Conservation (phyloP, 1,140 invertebrate species). For the Chionoecetes opilio region DNA sequence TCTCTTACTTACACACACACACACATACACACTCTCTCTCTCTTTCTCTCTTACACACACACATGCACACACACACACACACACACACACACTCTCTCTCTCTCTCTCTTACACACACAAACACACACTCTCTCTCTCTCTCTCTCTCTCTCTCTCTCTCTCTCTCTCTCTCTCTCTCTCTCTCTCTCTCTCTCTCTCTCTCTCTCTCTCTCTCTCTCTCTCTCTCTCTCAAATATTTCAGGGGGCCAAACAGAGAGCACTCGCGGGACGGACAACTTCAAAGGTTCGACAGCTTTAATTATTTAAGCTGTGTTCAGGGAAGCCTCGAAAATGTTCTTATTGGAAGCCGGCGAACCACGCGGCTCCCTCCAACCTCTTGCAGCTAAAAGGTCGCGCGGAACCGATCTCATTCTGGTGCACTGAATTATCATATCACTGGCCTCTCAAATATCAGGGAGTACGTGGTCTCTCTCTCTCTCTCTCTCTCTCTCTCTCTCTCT, state of each 20-base stretch:
- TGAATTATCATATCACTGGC: too few species aligned
- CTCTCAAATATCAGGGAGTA: too few species aligned
- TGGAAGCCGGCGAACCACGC: neutral
- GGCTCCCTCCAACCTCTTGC: neutral
- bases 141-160: conserved; percentile 27
- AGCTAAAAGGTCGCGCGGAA: too few species aligned
- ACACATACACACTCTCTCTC: neutral
- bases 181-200: neutral
- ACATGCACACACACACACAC: neutral
- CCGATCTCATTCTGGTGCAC: too few species aligned
- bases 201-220: conserved; percentile 9
- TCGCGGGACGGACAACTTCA: neutral
- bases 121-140: neutral
- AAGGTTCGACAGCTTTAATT: conserved; percentile 30
- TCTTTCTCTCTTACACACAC: neutral
- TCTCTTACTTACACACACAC: too few species aligned
- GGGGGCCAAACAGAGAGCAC: neutral
- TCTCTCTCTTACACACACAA: neutral
- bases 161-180: neutral
- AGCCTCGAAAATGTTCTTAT: conserved; percentile 9
- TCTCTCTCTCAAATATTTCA: neutral
- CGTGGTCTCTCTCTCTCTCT: too few species aligned
- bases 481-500: too few species aligned
- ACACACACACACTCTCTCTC: neutral
- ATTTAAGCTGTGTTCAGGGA: neutral